Evolutionary conservation across 2,888 invertebrate genomes (phyloP).

Genomic region (Drosophila mettleri): DNA sequence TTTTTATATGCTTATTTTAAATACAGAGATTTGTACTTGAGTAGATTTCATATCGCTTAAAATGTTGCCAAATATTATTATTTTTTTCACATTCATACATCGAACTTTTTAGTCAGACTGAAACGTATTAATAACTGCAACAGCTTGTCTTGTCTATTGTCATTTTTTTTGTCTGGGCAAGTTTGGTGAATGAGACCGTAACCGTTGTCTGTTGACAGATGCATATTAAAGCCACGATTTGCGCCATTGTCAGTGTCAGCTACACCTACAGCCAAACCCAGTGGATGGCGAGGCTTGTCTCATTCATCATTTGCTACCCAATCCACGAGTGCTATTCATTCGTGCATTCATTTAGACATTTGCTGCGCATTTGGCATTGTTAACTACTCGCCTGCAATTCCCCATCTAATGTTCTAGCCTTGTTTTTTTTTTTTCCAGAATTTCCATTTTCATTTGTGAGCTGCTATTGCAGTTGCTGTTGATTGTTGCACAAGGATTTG

Average conservation of each 20-base stretch:
- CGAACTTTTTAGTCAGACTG: no score
- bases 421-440: conserved; percentile 5
- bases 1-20: no score
- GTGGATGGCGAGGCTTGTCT: conserved; percentile 17
- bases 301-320: conserved; percentile 35
- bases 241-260: conserved; percentile 46
- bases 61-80: neutral
- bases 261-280: conserved; percentile 26
- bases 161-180: conserved; percentile 28
- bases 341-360: conserved; percentile 69
- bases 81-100: no score
- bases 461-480: conserved; percentile 43
- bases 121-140: conserved; percentile 38
- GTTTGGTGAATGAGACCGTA: neutral
- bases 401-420: conserved; percentile 14
- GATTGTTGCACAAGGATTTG: conserved; percentile 75
- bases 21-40: no score
- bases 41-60: neutral
- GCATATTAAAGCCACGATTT: conserved; percentile 39
- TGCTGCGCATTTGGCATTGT: conserved; percentile 72
- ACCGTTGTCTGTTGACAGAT: conserved; percentile 6
- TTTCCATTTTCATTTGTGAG: conserved; percentile 26
- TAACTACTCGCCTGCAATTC: conserved; percentile 39
- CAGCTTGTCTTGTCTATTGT: conserved; percentile 47
- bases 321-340: conserved; percentile 25